Percentiles rank a stretch among this genome's conserved stretches.
Evolutionary conservation across 2,797 vertebrate genomes (phyloP).

Genomic region (Rallus crepitans): DNA sequence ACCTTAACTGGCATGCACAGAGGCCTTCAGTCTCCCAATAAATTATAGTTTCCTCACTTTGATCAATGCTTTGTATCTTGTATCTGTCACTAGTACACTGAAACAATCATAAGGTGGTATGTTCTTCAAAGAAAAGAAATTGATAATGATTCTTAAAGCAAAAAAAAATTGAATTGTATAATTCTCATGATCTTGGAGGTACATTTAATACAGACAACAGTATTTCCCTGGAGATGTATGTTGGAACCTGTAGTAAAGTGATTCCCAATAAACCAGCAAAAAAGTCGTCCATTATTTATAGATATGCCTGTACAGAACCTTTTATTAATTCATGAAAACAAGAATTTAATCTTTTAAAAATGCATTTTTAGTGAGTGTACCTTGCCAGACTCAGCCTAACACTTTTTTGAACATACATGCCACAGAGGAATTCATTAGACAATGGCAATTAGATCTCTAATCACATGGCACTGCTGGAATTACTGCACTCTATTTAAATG

Average conservation of each 20-base stretch:
- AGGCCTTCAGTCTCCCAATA: background rate
- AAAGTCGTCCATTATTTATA: conserved; percentile 78
- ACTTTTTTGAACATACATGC: background rate
- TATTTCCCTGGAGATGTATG: conserved; percentile 78
- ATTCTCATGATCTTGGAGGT: conserved; percentile 35
- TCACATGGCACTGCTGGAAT: conserved; percentile 76
- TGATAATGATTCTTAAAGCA: conserved; percentile 53
- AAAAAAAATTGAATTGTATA: conserved; percentile 42
- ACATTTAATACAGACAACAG: conserved; percentile 54
- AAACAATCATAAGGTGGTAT: conserved; percentile 43
- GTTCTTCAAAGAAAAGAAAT: conserved; percentile 8
- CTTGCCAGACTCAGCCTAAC: background rate
- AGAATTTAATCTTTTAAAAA: conserved; percentile 45
- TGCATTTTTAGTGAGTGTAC: conserved; percentile 32
- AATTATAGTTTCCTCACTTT: background rate
- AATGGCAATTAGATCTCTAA: conserved; percentile 84
- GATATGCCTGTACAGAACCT: conserved; percentile 30
- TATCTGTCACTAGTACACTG: background rate
- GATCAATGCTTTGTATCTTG: background rate
- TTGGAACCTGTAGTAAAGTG: conserved; percentile 43
- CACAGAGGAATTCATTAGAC: conserved; percentile 70
- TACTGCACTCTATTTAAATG: conserved; percentile 82
- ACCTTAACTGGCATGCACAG: background rate
- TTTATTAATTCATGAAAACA: conserved; percentile 78
- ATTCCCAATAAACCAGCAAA: conserved; percentile 64